Conservation (phyloP, 2,113 vertebrate species). For the Entomyzon cyanotis region DNA sequence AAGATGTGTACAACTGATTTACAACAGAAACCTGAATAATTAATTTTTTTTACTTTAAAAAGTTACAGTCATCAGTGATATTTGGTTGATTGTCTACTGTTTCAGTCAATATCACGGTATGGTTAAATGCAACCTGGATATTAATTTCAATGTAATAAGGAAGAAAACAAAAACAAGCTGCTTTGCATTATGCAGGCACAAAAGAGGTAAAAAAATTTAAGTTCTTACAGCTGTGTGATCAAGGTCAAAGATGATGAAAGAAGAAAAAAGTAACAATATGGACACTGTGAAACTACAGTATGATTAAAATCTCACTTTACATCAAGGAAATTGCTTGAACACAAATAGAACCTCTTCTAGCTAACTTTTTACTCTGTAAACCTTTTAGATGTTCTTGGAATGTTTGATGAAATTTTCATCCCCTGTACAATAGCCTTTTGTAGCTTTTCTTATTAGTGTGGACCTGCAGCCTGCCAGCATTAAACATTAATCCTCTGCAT, state of each 20-base stretch:
- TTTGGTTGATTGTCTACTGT: background rate
- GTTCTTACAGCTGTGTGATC: background rate
- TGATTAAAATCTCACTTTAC: conserved; percentile 37
- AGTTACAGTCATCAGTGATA: background rate
- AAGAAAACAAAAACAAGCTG: background rate
- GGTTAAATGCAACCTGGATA: background rate
- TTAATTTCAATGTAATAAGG: background rate
- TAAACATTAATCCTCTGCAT: conserved; percentile 66
- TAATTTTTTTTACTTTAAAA: background rate
- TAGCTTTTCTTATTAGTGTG: conserved; percentile 63
- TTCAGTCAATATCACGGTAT: background rate
- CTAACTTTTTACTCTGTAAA: conserved; percentile 34
- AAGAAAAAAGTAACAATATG: background rate
- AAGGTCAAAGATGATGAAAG: background rate
- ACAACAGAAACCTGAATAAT: background rate
- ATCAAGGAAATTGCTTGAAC: conserved; percentile 12
- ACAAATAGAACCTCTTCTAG: conserved; percentile 43
- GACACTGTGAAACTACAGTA: background rate
- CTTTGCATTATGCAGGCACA: background rate
- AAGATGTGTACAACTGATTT: background rate
- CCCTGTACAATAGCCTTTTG: conserved; percentile 53
- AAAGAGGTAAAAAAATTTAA: background rate
- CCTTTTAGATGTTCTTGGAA: conserved; percentile 56
- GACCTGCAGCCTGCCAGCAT: conserved; percentile 34
- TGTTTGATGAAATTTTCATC: conserved; percentile 61